Evolutionary conservation across 2,888 invertebrate genomes (phyloP).

Genomic region (Icerya purchasi): DNA sequence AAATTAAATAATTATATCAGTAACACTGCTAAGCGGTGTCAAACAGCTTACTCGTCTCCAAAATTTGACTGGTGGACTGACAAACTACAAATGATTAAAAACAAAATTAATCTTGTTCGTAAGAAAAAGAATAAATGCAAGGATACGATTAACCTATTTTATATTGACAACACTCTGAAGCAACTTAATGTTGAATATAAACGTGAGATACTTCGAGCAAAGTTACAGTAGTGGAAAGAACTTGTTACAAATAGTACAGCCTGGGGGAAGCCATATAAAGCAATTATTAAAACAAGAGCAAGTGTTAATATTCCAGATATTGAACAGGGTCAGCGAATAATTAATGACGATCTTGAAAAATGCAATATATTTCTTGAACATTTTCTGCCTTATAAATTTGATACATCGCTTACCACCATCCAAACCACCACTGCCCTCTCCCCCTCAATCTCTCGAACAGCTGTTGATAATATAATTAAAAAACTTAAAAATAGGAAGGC

Average conservation of each 20-base stretch:
- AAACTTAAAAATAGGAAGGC: not conserved
- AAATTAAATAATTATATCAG: not conserved
- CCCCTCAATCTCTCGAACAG: no score
- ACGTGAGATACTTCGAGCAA: not conserved
- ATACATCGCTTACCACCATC: no score
- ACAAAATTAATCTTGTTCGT: not conserved
- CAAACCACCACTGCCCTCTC: no score
- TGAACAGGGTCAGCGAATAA: not conserved
- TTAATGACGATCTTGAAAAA: not conserved
- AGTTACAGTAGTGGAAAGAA: not conserved
- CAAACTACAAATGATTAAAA: not conserved
- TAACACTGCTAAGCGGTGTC: not conserved
- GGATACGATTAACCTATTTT: not conserved
- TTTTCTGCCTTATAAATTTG: not conserved
- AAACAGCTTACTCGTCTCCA: not conserved
- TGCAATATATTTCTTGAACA: not conserved
- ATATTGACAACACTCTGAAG: not conserved
- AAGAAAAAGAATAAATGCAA: not conserved
- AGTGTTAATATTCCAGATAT: not conserved
- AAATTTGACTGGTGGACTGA: not conserved
- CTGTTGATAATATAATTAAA: not conserved
- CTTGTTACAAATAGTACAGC: not conserved
- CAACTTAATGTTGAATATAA: not conserved
- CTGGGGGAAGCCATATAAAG: not conserved
- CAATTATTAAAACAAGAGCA: not conserved